A percentile compares a stretch with the other conserved stretches of the same genome.
These are phyloP conservation scores for Apteryx mantelli DNA, from an alignment of 2,113 vertebrate species.

Conservation along the genomic window DNA sequence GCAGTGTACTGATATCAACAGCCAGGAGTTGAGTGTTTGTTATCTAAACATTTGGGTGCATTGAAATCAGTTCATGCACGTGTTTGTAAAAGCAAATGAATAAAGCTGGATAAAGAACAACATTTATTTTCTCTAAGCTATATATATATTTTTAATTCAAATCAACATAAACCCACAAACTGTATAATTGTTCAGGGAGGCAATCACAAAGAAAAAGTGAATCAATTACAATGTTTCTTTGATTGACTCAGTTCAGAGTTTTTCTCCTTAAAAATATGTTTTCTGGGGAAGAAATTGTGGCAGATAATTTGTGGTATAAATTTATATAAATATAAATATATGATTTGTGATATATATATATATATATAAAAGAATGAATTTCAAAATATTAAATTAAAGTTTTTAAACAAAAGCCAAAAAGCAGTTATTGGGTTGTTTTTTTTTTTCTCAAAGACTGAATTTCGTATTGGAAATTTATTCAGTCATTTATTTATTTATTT, in stretches of 20 bases:
- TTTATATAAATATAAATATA: no score
- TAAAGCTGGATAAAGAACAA: not conserved
- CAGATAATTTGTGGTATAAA: not conserved
- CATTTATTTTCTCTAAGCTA: not conserved
- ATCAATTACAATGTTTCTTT: not conserved
- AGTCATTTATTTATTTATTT: not conserved
- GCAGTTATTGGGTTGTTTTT: not conserved
- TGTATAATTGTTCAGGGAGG: not conserved
- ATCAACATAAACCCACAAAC: not conserved
- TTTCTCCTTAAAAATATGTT: not conserved
- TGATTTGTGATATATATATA: no score
- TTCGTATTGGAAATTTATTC: not conserved
- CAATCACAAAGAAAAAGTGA: not conserved
- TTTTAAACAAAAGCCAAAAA: not conserved
- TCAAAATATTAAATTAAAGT: not conserved
- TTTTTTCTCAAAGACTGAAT: not conserved
- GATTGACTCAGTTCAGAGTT: not conserved
- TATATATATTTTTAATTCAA: not conserved
- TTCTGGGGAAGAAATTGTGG: not conserved
- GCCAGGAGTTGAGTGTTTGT: not conserved
- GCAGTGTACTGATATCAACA: not conserved
- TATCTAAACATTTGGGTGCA: not conserved
- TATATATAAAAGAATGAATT: not conserved
- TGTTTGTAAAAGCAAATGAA: not conserved
- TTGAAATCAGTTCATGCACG: fast-evolving